Base-by-base conservation (phyloP, 64 coral and sea anemone species). In the Dendrophyllia cribrosa region DNA sequence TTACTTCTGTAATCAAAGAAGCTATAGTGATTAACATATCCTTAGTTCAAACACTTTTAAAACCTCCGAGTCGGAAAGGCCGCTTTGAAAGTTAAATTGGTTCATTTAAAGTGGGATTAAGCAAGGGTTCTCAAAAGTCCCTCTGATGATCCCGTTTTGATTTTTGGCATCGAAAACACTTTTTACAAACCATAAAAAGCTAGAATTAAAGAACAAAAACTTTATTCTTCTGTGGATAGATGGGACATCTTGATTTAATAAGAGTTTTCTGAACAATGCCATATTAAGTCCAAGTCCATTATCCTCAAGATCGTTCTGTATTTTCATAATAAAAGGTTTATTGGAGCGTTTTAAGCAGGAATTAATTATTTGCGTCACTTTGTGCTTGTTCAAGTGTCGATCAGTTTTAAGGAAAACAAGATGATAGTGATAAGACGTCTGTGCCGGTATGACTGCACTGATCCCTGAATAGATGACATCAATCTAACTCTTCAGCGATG, bases 291-390 rank as follows among this genome's bases (percentile, higher is more conserved):
- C 5, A 65, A 82, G 43, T 15, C 9, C 60, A 62, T 82, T 64
- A 65, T 84, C 47, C n/a, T 68, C 12, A 7, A 23, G 24, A 60
- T 4, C 80, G 6, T 11, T 67, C 20, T 3, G 3, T 17, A 84
- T 84, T 84, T 84, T 26, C 80, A 84, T 84, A 45, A 84, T 68
- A 84, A 84, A 67, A 17, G 43, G 62, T 24, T 84, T 44, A 21
- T 63, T 64, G 59, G 44, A 83, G 79, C 79, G 79, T 43, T 20
- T 63, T 45, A 83, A 9, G 7, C 11, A 26, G 43, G 19, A n/a
- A 43, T 64, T 19, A 47, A 46, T 65, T 58, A 83, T 51, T 51
- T 84, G 62, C 44, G 80, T 67, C 62, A 67, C 46, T 13, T 20
- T 59, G 20, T 20, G 8, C 55, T 60, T 63, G 23, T 34, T 61